Evolutionary conservation across 2,888 invertebrate genomes (phyloP).

Genomic region (Adelognathus sp.): DNA sequence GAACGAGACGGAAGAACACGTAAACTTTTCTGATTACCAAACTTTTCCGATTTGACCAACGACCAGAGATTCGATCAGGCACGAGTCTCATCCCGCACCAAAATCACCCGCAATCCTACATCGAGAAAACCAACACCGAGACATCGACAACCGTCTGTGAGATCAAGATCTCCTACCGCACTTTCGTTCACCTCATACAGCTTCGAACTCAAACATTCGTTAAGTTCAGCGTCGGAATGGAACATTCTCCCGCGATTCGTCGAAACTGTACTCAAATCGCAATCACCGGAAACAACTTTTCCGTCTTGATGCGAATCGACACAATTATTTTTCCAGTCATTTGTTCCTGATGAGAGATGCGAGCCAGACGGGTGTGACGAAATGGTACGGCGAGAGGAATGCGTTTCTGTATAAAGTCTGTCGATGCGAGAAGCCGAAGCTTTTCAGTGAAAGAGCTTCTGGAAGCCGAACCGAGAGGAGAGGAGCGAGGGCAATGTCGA

Average conservation of each 20-base stretch:
- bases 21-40: conserved; percentile 77
- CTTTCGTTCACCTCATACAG: neutral
- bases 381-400: neutral
- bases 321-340: conserved; percentile 56
- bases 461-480: neutral
- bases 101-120: conserved; percentile 19
- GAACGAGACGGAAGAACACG: conserved; percentile 47
- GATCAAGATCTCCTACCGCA: conserved; percentile 20
- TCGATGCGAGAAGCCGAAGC: conserved; percentile 12
- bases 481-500: conserved; percentile 37
- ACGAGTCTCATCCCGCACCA: conserved; percentile 27
- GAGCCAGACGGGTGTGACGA: neutral
- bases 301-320: conserved; percentile 12
- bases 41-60: conserved; percentile 77
- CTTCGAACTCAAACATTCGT: conserved; percentile 30
- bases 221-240: conserved; percentile 13
- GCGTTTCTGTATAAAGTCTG: conserved; percentile 6
- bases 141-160: neutral
- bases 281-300: neutral
- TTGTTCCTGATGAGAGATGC: conserved; percentile 49
- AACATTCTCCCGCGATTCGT: conserved; percentile 29
- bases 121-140: conserved; percentile 43
- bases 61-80: conserved; percentile 73
- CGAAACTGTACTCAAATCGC: conserved; percentile 41
- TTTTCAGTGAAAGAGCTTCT: conserved; percentile 6